These are phyloP conservation scores for Sminthopsis crassicaudata DNA, from an alignment of 2,113 vertebrate genomes.

Conservation along the genomic window DNA sequence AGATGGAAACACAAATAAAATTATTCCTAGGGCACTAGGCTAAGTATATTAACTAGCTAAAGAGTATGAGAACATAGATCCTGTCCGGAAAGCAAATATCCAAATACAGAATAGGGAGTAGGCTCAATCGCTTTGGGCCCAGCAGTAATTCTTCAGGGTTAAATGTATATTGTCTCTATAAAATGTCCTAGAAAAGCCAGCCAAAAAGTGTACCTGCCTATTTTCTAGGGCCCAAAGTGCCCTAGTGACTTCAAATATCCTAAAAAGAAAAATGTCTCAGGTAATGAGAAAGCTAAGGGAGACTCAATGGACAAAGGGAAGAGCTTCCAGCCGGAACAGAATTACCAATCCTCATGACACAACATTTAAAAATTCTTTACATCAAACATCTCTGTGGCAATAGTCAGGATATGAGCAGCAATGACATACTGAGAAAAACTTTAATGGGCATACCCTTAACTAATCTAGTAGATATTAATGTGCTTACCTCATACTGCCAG, in stretches of 20 bases:
- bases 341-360: background rate
- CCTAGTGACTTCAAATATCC: background rate
- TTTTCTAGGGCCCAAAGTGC: background rate
- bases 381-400: slow-evolving; percentile 20
- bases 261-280: background rate
- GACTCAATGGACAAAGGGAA: slow-evolving; percentile 5
- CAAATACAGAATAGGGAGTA: background rate
- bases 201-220: background rate
- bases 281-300: slow-evolving; percentile 27
- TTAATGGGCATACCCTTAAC: background rate
- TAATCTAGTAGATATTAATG: slow-evolving; percentile 46
- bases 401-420: slow-evolving; percentile 42
- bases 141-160: background rate
- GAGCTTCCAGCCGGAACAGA: background rate
- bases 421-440: slow-evolving; percentile 28
- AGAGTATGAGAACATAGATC: background rate
- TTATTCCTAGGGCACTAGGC: background rate
- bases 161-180: background rate
- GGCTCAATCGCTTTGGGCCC: background rate
- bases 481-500: slow-evolving; percentile 38
- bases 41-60: background rate
- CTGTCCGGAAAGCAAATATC: background rate
- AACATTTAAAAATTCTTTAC: background rate
- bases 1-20: background rate
- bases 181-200: slow-evolving; percentile 18